Evolutionary conservation across 2,797 vertebrate species (phyloP), one percentile per base, ranked within the genome.

Genomic region (Fringilla coelebs): DNA sequence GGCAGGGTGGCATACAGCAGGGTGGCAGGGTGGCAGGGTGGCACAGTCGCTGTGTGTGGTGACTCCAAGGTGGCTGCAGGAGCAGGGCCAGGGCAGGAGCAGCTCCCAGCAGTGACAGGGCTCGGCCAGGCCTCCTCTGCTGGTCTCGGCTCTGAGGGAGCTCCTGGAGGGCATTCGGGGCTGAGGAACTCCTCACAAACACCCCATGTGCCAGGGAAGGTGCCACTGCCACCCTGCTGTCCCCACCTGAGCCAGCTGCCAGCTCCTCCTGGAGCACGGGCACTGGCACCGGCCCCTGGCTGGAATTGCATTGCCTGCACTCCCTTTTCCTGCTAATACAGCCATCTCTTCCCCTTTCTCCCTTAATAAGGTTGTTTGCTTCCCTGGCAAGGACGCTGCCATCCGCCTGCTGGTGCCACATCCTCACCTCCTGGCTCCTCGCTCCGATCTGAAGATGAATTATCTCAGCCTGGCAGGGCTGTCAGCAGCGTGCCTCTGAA

Each of bases 311-410:
- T 32, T 66, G 41, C 52, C 84, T 1, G 2, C 5, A 6, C 77
- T 55, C 65, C 5, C 61, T 28, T 43, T 52, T 31, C 57, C 14
- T 13, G 52, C 45, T 82, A 28, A 38, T 4, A 9, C 61, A 76
- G 45, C 57, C 57, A 3, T 17, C 72, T 28, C 82, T 29, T 9
- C 57, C 51, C 73, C 38, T 38, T 63, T 31, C 38, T 73, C 49
- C 43, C 54, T 32, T 66, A 55, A 88, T 74, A 29, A 86, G 70
- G 73, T 34, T 85, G 70, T 91, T 92, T 62, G 74, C 77, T 36
- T 71, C 83, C 63, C 34, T 45, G 85, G 74, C 94, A 94, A 90
- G 96, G 96, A 84, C 89, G 14, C 31, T 24, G n/a, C 11, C 84
- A 48, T 49, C 79, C 17, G 6, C 20, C 17, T 62, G 52, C 41